Conservation (phyloP, 2,113 vertebrate genomes). For the Macrotis lagotis region DNA sequence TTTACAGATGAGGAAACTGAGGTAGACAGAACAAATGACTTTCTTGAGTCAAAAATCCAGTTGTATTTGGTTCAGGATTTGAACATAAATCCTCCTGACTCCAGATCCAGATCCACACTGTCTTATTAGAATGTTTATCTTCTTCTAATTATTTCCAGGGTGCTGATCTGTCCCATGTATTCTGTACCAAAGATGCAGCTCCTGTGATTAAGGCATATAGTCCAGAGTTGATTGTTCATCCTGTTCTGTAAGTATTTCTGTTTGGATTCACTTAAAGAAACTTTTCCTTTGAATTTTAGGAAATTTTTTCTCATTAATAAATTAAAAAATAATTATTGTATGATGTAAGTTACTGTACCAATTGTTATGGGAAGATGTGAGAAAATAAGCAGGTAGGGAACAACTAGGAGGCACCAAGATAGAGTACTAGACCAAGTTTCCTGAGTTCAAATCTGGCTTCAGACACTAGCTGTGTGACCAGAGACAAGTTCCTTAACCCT, state of each 20-base stretch:
- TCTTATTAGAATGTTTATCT: not conserved
- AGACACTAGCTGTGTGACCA: not conserved
- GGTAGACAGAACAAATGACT: not conserved
- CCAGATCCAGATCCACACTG: not conserved
- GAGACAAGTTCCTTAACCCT: not conserved
- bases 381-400: not conserved
- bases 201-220: conserved; percentile 98
- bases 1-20: not conserved
- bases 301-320: not conserved
- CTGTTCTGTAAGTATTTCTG: conserved; percentile 92
- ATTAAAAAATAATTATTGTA: not conserved
- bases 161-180: conserved; percentile 97
- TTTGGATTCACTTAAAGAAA: not conserved
- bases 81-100: not conserved
- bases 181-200: conserved; percentile 96
- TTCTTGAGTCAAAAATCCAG: not conserved
- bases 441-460: not conserved
- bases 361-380: not conserved
- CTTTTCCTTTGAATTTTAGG: not conserved
- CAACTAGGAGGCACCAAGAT: not conserved
- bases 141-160: conserved; percentile 85
- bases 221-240: conserved; percentile 98
- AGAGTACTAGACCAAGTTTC: not conserved
- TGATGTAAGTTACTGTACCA: not conserved
- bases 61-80: not conserved